Evolutionary conservation across 2,113 vertebrate species (phyloP).

Genomic region (Agapornis roseicollis): DNA sequence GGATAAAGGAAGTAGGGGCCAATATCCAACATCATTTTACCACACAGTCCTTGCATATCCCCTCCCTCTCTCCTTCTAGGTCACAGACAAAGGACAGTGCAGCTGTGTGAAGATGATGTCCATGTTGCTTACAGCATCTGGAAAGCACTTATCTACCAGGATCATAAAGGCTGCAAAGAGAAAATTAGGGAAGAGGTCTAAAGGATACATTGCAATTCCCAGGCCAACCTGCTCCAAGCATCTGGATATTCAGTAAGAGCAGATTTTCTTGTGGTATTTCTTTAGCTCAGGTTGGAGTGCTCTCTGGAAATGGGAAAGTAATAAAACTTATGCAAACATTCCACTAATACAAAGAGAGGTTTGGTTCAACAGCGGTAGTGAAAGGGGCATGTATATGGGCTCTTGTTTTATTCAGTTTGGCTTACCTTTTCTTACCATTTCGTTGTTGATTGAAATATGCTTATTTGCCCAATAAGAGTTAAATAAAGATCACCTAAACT

Average conservation of each 20-base stretch:
- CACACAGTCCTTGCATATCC: background rate
- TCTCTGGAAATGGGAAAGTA: constrained; percentile 51
- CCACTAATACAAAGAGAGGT: constrained; percentile 21
- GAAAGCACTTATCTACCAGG: background rate
- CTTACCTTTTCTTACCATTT: background rate
- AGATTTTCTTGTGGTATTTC: constrained; percentile 49
- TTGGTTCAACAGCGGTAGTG: constrained; percentile 9
- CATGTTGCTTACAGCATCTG: background rate
- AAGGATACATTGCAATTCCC: background rate
- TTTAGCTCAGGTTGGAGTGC: background rate
- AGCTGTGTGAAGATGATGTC: background rate
- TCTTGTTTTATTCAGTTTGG: background rate
- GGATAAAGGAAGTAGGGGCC: background rate
- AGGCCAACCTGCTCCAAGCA: background rate
- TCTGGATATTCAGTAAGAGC: constrained; percentile 29
- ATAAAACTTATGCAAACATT: constrained; percentile 52
- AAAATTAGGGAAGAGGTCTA: background rate
- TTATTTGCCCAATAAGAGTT: background rate
- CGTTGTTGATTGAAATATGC: background rate
- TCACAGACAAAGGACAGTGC: background rate
- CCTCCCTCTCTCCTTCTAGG: background rate
- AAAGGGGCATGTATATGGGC: background rate
- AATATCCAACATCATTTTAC: background rate
- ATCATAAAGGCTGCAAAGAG: background rate
- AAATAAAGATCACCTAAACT: background rate